phyloP scores from a whole-genome alignment of 2,797 vertebrate genomes.

The Macrochelys suwanniensis region DNA sequence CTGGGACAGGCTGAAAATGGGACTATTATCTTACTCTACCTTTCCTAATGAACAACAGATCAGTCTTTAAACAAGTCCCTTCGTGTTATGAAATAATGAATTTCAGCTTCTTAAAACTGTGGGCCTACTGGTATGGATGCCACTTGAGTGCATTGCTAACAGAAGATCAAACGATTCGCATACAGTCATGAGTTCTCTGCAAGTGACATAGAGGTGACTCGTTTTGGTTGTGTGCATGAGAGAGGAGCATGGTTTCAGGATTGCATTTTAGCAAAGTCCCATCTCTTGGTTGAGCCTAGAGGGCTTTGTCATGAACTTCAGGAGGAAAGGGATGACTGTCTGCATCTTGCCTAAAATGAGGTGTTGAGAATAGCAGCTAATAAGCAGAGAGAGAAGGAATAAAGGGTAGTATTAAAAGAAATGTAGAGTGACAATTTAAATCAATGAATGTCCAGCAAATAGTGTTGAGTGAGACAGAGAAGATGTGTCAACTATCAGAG shows the following conservation, averaged over 20 bases:
- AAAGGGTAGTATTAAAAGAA: not conserved
- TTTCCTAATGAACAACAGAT: not conserved
- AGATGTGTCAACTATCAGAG: too few relatives aligned
- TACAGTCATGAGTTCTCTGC: not conserved
- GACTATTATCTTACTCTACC: not conserved
- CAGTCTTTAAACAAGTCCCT: not conserved
- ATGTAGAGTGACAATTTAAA: rapidly evolving
- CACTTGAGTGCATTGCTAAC: rapidly evolving
- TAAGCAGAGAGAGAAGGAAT: rapidly evolving
- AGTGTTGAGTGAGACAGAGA: not conserved
- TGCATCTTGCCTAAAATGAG: not conserved
- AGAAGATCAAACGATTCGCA: rapidly evolving
- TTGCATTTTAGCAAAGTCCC: rapidly evolving
- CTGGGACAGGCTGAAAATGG: not conserved
- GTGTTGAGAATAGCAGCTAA: not conserved
- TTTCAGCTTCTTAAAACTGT: not conserved
- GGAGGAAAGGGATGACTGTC: rapidly evolving
- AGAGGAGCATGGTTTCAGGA: not conserved
- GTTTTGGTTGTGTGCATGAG: rapidly evolving
- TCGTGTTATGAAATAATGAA: not conserved
- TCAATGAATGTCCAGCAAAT: not conserved
- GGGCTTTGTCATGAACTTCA: rapidly evolving
- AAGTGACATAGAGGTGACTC: not conserved
- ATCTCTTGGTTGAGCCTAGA: rapidly evolving
- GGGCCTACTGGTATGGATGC: not conserved